A percentile compares a stretch with the other conserved stretches of the same genome.
Evolutionary conservation across 2,113 vertebrate genomes (phyloP).

Genomic region (Mirza zaza): DNA sequence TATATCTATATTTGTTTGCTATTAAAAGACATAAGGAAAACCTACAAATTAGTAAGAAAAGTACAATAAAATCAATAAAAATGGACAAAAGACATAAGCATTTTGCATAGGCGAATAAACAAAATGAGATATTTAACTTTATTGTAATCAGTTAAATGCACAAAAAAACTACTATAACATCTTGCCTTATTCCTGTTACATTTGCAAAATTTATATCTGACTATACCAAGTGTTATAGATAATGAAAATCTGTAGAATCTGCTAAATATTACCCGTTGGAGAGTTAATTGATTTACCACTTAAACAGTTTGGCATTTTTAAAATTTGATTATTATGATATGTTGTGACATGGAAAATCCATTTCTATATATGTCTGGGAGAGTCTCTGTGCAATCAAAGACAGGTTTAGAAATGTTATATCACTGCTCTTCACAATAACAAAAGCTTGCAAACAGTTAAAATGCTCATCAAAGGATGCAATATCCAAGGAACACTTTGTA

Average conservation of each 20-base stretch:
- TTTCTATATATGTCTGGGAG: background rate
- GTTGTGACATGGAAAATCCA: background rate
- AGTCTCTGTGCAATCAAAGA: background rate
- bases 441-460: background rate
- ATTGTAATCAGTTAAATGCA: background rate
- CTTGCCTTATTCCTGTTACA: background rate
- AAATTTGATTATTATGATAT: background rate
- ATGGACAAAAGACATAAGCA: background rate
- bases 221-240: background rate
- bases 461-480: background rate
- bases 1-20: background rate
- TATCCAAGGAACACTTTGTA: background rate
- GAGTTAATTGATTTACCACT: background rate
- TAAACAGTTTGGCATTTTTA: background rate
- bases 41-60: background rate
- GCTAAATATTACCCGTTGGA: background rate
- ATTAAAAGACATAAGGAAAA: background rate
- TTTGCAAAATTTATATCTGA: background rate
- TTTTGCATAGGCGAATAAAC: background rate
- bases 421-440: background rate
- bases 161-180: background rate
- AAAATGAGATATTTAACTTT: background rate
- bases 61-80: background rate
- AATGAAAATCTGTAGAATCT: background rate
- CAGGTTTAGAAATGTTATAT: background rate